These are phyloP conservation scores for Boloria euphrosyne DNA, from an alignment of 2,888 invertebrate species.

Conservation along the genomic window DNA sequence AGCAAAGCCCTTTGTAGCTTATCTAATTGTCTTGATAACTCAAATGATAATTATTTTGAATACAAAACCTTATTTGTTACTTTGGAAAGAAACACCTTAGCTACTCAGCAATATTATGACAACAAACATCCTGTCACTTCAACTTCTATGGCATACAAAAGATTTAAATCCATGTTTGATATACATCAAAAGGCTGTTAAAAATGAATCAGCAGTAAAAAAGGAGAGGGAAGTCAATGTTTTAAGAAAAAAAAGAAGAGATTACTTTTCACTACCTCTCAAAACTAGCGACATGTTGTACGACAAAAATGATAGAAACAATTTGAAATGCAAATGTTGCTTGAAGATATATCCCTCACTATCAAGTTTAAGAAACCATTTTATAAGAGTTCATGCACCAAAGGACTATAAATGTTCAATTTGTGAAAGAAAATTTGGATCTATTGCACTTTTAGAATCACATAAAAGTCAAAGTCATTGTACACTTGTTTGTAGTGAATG, in stretches of 20 bases:
- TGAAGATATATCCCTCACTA: conserved; percentile 51
- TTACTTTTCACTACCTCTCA: conserved; percentile 42
- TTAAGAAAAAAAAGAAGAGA: conserved; percentile 34
- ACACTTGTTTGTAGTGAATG: conserved; percentile 59
- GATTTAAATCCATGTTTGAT: conserved; percentile 42
- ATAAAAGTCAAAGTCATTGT: conserved; percentile 56
- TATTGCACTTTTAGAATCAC: conserved; percentile 48
- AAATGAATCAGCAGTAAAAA: conserved; percentile 34
- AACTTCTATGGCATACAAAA: conserved; percentile 46
- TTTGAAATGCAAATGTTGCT: conserved; percentile 58
- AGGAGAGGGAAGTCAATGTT: conserved; percentile 8
- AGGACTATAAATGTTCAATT: conserved; percentile 54
- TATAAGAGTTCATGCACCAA: conserved; percentile 60
- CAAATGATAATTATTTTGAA: conserved; percentile 38
- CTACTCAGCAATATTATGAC: conserved; percentile 56
- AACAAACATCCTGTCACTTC: conserved; percentile 41
- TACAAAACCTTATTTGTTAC: conserved; percentile 56
- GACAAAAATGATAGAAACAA: conserved; percentile 47
- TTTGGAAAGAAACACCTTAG: conserved; percentile 50
- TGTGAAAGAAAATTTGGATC: conserved; percentile 57
- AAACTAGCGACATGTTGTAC: conserved; percentile 53
- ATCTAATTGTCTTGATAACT: conserved; percentile 47
- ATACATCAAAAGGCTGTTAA: conserved; percentile 32
- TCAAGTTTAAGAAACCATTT: conserved; percentile 58
- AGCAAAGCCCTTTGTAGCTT: conserved; percentile 50